Base-by-base conservation (phyloP, 2,113 vertebrate genomes). In the Malurus elegans region DNA sequence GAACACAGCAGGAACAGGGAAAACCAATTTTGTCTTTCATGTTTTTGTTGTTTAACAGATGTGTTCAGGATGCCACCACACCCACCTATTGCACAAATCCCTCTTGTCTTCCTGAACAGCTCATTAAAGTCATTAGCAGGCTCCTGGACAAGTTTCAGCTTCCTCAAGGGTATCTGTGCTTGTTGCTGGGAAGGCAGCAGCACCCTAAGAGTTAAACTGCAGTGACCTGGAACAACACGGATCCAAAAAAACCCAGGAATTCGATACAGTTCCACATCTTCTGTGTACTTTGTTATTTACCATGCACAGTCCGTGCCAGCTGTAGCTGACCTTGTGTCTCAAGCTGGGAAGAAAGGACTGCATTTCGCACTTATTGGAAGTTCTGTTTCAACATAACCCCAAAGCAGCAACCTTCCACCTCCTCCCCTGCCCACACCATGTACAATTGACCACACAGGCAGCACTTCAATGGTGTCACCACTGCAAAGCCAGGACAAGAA, bases 61-160 rank as follows among this genome's bases (percentile, higher is more conserved):
- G 66, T 4, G 12, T 83, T 83, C 75, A 71, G 66, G 78, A 84
- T 75, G 61, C 79, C 65, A 78, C 91, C 92, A 51, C 88, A 84
- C 83, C 84, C 9, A 3, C 29, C 36, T 51, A 72, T 80, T 81
- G 56, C 31, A 53, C 62, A 91, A 82, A 72, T 53, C 47, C 51
- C 54, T 44, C 36, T 56, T 73, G 40, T 57, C 64, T 61, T 92
- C 91, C 79, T 72, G 26, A 90, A 45, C 73, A 73, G 56, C n/a
- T 94, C 70, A 82, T 93, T 92, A 93, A 95, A 69, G 51, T 75
- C 64, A 56, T 70, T 70, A 92, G 62, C 13, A 24, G 83, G 36
- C 58, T 92, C 34, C 4, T 0, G 5, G 57, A 66, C 62, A 90
- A 83, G 56, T 44, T 79, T 26, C 58, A 79, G 54, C 18, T 65